Conservation (phyloP, 1,140 invertebrate species). For the Prorops nasuta region DNA sequence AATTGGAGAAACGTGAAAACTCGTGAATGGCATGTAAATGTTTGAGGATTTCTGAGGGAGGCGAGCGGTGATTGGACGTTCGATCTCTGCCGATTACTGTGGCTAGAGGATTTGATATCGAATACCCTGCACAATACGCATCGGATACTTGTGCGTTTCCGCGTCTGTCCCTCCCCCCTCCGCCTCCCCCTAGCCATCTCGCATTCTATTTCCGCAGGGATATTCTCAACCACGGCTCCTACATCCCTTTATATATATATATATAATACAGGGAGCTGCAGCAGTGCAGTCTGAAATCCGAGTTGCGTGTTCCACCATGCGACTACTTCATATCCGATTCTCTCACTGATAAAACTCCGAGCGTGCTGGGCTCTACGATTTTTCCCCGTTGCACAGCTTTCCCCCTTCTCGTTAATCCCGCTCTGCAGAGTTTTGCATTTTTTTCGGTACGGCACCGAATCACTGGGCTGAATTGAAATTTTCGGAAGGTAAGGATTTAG, state of each 20-base stretch:
- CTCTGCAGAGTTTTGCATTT: no score
- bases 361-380: conserved; percentile 4
- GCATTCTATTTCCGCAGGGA: conserved; percentile 27
- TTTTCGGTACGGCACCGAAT: no score
- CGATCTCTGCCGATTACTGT: no score
- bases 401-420: no score
- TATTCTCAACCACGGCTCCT: conserved; percentile 15
- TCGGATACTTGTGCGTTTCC: conserved; percentile 23
- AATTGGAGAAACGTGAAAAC: neutral
- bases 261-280: no score
- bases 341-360: conserved; percentile 18
- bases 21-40: neutral
- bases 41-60: neutral
- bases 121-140: conserved; percentile 26
- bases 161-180: no score
- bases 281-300: conserved; percentile 21
- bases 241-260: no score
- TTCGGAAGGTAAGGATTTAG: no score
- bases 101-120: conserved; percentile 16
- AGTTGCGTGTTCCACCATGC: conserved; percentile 10
- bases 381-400: no score
- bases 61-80: conserved; percentile 7
- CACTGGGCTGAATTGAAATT: no score
- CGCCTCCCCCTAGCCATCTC: conserved; percentile 16
- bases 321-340: conserved; percentile 13